Evolutionary conservation across 2,888 invertebrate genomes (phyloP), one percentile per base, ranked within the genome.

Genomic region (Silvanus unidentatus): DNA sequence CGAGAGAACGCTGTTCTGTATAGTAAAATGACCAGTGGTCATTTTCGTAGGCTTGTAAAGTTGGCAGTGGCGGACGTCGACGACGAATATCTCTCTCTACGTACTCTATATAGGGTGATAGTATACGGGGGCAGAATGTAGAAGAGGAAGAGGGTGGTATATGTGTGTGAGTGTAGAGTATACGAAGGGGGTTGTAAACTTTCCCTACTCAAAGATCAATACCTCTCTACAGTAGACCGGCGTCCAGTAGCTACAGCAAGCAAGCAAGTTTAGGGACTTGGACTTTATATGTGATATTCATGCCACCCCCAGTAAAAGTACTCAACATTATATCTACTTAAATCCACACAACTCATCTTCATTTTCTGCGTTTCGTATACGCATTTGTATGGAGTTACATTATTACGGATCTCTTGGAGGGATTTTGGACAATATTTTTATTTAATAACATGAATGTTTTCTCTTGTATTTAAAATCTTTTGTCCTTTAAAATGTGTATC

Each of bases 191-290:
- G 69, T 67, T 71, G 69, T 71, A 72, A 72, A 71, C 71, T 72
- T 71, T 71, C 71, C 70, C 71, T 71, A 70, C 72, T 72, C 72
- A 72, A 71, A 72, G 72, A 72, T 72, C 72, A 72, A 72, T 72
- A 72, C 71, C 71, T 70, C 69, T 70, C 69, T 64, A 69, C 70
- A 68, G 64, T 64, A 67, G 68, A 65, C 66, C 65, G 60, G 65
- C 67, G 66, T 65, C 65, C 66, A 66, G 67, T 59, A 52, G 57
- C 58, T 58, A 32, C 22, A 22, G 22, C 22, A 22, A 22, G 22
- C 22, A 12, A 32, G 13, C 37, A 13, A 37, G 37, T 15, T 37
- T 37, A 13, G 58, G 55, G 55, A 60, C 60, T 62, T 61, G 61
- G 59, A 59, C 61, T 56, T 54, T 50, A 51, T 47, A 34, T 34